Evolutionary conservation across 2,888 invertebrate species (phyloP), one percentile per base, ranked within the genome.

Genomic region (Urechis unicinctus): DNA sequence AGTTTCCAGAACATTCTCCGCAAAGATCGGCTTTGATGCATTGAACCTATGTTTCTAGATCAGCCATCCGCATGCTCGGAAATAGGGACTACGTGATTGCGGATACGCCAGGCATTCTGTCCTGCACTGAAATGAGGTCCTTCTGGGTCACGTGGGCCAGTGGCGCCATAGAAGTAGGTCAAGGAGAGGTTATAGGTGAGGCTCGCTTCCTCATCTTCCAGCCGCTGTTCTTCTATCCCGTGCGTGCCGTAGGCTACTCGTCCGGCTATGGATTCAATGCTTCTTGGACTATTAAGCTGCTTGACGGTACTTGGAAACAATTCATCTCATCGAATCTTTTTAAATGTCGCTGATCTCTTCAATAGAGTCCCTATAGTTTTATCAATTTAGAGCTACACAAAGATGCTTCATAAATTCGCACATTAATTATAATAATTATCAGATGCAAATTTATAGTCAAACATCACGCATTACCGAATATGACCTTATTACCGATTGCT

Each of bases 141-240:
- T 56, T 56, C 56, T 56, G 56, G 56, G 17, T 56, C 9, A 36
- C 48, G 3, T 56, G 56, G 56, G 42, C 29, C 3, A 41, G 42
- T 29, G 56, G 56, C 13, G 53, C 53, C n/a, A 53, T 56, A 29
- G 53, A 53, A 36, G 53, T 53, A 0, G 56, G 56, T n/a, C 30
- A 41, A 17, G 56, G 56, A 36, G 56, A 56, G 43, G 30, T 53
- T n/a, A 24, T 53, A 21, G 56, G 53, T 22, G 21, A 53, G 28
- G 30, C 53, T 2, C 29, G 46, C 22, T 47, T 56, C 22, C 48
- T 56, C 48, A 53, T 53, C 44, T 56, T 53, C 44, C 56, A 56
- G 42, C 43, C 53, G 3, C 49, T 56, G 1, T 17, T 42, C 28
- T n/a, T 55, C 44, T 55, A 55, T 30, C n/a, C 17, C 6, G 45